Conservation (phyloP, 1,140 invertebrate genomes). For the Drosophila seguyi region DNA sequence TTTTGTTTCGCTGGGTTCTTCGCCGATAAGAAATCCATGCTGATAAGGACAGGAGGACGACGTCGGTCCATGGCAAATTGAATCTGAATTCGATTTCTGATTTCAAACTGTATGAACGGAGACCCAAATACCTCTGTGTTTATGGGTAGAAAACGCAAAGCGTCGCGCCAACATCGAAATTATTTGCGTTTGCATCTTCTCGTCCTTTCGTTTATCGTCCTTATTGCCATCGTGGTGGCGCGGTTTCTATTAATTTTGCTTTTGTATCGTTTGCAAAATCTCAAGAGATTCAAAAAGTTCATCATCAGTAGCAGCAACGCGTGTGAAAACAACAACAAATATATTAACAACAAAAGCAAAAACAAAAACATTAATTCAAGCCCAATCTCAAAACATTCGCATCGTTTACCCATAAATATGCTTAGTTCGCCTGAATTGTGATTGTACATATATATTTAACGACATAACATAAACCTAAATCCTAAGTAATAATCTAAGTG, state of each 20-base stretch:
- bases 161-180: conserved; percentile 84
- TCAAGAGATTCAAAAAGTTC: conserved; percentile 76
- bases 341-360: conserved; percentile 23
- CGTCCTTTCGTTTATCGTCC: conserved; percentile 81
- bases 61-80: conserved; percentile 42
- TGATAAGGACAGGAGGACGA: conserved; percentile 52
- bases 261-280: conserved; percentile 83
- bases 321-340: conserved; percentile 16
- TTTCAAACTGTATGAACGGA: conserved; percentile 43
- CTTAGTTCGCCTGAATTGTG: conserved; percentile 66
- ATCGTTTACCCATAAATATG: conserved; percentile 61
- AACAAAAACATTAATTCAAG: conserved; percentile 47
- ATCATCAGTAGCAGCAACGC: conserved; percentile 41
- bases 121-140: conserved; percentile 70
- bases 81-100: conserved; percentile 36
- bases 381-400: conserved; percentile 68
- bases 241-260: conserved; percentile 81
- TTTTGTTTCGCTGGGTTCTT: conserved; percentile 23
- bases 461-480: conserved; percentile 34
- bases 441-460: conserved; percentile 71
- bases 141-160: conserved; percentile 85
- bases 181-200: conserved; percentile 85
- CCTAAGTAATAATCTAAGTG: conserved; percentile 57
- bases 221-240: conserved; percentile 80
- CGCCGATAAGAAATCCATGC: conserved; percentile 69